These are phyloP conservation scores for Chaitophorus viminalis DNA, from an alignment of 2,888 invertebrate species.

Conservation along the genomic window DNA sequence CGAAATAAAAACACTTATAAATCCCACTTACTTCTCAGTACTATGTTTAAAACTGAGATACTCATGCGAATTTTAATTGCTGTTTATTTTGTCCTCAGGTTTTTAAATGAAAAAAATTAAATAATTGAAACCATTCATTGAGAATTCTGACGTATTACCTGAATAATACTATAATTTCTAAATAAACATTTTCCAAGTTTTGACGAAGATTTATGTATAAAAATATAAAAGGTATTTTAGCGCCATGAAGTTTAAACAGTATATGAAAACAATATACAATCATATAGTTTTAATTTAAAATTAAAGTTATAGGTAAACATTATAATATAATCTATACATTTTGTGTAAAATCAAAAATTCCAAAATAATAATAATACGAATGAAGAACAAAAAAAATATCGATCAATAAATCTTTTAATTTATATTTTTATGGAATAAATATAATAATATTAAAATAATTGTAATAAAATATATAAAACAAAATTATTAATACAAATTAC, in stretches of 20 bases:
- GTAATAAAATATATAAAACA: no score
- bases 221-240: neutral
- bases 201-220: neutral
- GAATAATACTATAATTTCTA: neutral
- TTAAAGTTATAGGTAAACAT: neutral
- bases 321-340: neutral
- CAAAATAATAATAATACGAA: no score
- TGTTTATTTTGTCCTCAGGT: neutral
- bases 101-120: neutral
- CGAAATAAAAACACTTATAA: constrained; percentile 61
- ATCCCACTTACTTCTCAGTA: constrained; percentile 55
- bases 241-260: neutral
- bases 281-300: neutral
- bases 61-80: constrained; percentile 52
- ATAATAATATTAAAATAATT: no score
- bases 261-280: neutral
- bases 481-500: no score
- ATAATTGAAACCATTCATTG: neutral
- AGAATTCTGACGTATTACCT: neutral
- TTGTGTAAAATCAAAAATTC: no score
- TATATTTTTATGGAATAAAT: no score
- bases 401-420: no score
- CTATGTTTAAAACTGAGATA: constrained; percentile 27
- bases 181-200: neutral
- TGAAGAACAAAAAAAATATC: no score